phyloP scores from a whole-genome alignment of 1,140 invertebrate genomes.

The Drosophila tristis region DNA sequence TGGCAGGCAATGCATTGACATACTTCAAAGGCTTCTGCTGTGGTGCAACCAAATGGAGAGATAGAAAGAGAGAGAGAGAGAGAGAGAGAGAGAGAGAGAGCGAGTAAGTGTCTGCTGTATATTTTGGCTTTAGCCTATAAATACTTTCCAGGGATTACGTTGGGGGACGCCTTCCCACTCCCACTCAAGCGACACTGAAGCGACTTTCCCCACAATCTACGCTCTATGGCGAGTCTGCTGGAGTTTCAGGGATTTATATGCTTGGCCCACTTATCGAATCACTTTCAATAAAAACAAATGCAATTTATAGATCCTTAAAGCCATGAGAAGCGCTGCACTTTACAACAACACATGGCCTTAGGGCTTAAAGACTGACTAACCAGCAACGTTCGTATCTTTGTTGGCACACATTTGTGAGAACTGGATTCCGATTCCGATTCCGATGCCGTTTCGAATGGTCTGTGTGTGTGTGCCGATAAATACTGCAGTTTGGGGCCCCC shows the following conservation, averaged over 20 bases:
- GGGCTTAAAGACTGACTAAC: conserved; percentile 4
- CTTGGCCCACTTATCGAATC: too few relatives aligned
- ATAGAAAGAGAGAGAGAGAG: background rate
- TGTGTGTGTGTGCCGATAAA: conserved; percentile 44
- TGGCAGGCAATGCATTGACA: conserved; percentile 76
- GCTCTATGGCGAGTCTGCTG: too few relatives aligned
- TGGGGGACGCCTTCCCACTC: too few relatives aligned
- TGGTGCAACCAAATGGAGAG: conserved; percentile 13
- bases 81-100: background rate
- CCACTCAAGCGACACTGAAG: too few relatives aligned
- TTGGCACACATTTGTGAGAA: conserved; percentile 10
- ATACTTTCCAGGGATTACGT: too few relatives aligned
- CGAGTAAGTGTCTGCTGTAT: background rate
- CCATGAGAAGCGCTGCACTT: background rate
- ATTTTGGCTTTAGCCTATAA: too few relatives aligned
- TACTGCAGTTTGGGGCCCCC: conserved; percentile 41
- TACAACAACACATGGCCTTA: too few relatives aligned
- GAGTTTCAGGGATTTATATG: too few relatives aligned
- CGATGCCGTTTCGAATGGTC: conserved; percentile 37
- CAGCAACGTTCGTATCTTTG: background rate
- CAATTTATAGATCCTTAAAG: background rate
- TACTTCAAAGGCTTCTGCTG: conserved; percentile 72
- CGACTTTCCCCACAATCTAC: too few relatives aligned
- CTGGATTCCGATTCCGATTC: conserved; percentile 8
- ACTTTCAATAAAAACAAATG: too few relatives aligned